Conservation (phyloP, 2,888 invertebrate genomes). For the Cryptus viduatorius region DNA sequence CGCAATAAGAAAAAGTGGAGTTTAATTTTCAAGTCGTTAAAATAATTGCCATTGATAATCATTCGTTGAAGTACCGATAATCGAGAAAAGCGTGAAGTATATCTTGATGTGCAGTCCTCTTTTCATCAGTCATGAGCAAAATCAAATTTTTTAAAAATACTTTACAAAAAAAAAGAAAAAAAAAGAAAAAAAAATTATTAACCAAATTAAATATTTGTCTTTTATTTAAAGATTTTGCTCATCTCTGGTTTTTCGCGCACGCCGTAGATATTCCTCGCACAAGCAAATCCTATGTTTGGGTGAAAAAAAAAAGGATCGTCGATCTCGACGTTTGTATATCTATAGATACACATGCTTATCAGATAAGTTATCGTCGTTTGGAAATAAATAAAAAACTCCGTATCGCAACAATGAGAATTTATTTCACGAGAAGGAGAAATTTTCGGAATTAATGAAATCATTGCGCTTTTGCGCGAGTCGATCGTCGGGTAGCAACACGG, state of each 20-base stretch:
- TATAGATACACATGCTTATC: constrained; percentile 20
- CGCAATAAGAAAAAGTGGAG: not conserved
- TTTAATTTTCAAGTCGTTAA: constrained; percentile 4
- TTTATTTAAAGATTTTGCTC: constrained; percentile 3
- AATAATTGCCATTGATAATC: constrained; percentile 41
- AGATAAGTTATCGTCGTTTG: constrained; percentile 35
- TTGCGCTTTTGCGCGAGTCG: not conserved
- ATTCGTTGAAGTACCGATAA: constrained; percentile 22
- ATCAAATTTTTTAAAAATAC: not conserved
- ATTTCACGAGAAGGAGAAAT: not conserved
- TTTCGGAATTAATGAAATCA: not conserved
- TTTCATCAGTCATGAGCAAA: constrained; percentile 2
- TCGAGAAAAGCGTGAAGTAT: not conserved
- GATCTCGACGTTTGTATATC: constrained; percentile 37
- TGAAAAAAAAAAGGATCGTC: constrained; percentile 29
- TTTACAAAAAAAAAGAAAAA: not conserved
- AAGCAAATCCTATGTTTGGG: constrained; percentile 1
- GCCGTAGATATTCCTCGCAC: constrained; percentile 39
- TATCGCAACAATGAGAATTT: constrained; percentile 13
- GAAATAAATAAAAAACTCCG: constrained; percentile 29
- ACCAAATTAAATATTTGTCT: not conserved
- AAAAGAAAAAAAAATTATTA: not conserved
- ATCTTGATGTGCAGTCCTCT: constrained; percentile 20
- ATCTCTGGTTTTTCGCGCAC: constrained; percentile 30
- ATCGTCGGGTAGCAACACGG: constrained; percentile 35